Conservation (phyloP, 2,888 invertebrate genomes). For the Leptinotarsa juncta region DNA sequence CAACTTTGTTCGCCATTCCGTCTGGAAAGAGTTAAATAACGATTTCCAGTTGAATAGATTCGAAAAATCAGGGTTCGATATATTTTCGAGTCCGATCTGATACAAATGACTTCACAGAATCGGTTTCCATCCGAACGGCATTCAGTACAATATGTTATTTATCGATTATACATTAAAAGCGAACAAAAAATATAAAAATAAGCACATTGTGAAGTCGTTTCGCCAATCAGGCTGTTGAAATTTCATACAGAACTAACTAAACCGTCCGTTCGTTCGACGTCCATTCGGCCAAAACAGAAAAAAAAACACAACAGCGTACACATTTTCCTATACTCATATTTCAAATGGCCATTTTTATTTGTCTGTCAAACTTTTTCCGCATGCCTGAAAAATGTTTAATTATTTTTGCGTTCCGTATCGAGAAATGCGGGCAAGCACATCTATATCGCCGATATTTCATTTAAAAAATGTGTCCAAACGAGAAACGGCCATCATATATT, state of each 20-base stretch:
- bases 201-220: conserved; percentile 64
- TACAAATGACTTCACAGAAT: conserved; percentile 50
- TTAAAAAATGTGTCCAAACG: conserved; percentile 66
- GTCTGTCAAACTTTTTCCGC: conserved; percentile 68
- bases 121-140: conserved; percentile 50
- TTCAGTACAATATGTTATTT: conserved; percentile 60
- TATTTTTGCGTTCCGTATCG: conserved; percentile 68
- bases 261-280: conserved; percentile 48
- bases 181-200: conserved; percentile 60
- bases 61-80: conserved; percentile 30
- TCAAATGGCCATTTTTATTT: conserved; percentile 68
- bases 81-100: conserved; percentile 23
- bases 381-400: conserved; percentile 68
- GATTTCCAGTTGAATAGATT: conserved; percentile 33
- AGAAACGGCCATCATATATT: conserved; percentile 66
- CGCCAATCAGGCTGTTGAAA: conserved; percentile 62
- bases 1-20: conserved; percentile 30
- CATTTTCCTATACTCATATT: conserved; percentile 64
- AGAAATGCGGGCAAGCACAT: conserved; percentile 64
- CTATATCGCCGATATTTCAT: conserved; percentile 67
- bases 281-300: conserved; percentile 54
- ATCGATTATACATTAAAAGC: conserved; percentile 63
- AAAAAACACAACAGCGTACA: conserved; percentile 51
- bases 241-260: conserved; percentile 60
- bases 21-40: conserved; percentile 37